Base-by-base conservation (phyloP, 2,797 vertebrate genomes). In the Odontamblyopus rebecca region DNA sequence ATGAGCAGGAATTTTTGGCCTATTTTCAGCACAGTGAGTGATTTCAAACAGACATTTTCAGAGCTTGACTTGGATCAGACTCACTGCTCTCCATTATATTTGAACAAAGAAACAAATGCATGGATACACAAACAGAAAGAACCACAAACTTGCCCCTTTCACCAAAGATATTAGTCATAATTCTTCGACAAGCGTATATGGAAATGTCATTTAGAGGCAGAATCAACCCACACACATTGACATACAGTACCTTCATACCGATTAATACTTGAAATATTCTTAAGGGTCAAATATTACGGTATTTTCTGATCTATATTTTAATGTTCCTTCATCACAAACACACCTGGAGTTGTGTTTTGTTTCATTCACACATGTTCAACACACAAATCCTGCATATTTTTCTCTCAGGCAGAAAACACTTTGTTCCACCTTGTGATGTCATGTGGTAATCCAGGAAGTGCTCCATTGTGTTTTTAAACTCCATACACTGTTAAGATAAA, bases 61-160 rank as follows among this genome's bases (percentile, higher is more conserved):
- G 16, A 72, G 68, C 78, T 88, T 82, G 73, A 77, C 65, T 82
- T 81, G 78, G 81, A 83, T 64, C 7, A 23, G 19, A 80, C 13
- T 16, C 11, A 62, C 38, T 18, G 54, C 30, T 65, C 35, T 82
- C 66, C 9, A 30, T 76, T 85, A 74, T 72, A 57, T 66, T 69
- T 61, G 68, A 73, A 79, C 63, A 74, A 76, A 66, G 48, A 60
- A 77, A 30, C 66, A 76, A 69, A 77, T 71, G 65, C 69, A 78
- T 7, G 69, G 76, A 76, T 71, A 74, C 70, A 82, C 51, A 72
- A 62, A 51, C 50, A 8, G 32, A 67, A n/a, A 9, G 0, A 35
- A 50, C 75, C 68, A 74, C 60, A 73, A 50, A 51, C 60, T 6
- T 51, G 29, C 65, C 26, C 11, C 44, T 13, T 57, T 72, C 63